Conservation (phyloP, 2,797 vertebrate species). For the Esox lucius region DNA sequence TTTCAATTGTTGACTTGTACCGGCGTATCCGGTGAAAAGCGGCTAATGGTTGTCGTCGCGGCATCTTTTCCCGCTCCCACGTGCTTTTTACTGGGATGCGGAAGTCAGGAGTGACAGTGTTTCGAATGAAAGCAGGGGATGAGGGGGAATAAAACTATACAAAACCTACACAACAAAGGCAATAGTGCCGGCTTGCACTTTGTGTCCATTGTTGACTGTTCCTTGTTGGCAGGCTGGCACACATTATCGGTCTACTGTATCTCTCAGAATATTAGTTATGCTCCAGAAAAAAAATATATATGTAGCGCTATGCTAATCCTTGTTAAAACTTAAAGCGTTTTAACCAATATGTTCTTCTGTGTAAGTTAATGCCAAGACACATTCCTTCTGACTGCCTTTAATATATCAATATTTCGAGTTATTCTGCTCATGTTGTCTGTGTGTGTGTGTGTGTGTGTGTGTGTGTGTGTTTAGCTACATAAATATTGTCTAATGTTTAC, state of each 20-base stretch:
- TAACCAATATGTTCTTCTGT: too few species aligned
- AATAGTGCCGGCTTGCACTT: background rate
- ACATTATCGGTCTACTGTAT: slow-evolving; percentile 20
- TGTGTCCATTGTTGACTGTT: background rate
- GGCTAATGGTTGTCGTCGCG: background rate
- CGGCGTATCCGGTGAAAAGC: background rate
- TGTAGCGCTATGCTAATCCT: slow-evolving; percentile 16
- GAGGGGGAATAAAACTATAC: background rate
- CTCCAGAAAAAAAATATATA: slow-evolving; percentile 48
- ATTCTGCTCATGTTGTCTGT: too few species aligned
- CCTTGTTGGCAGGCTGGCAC: background rate
- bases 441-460: too few species aligned
- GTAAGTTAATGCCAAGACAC: too few species aligned
- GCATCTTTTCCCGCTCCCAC: background rate
- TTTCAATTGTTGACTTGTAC: background rate
- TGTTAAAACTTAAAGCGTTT: too few species aligned
- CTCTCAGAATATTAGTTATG: slow-evolving; percentile 33
- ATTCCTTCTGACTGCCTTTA: too few species aligned
- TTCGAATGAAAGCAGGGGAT: background rate
- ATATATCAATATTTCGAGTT: too few species aligned
- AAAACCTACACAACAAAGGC: background rate
- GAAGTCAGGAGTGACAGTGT: background rate
- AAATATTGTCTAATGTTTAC: too few species aligned
- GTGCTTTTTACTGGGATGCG: background rate
- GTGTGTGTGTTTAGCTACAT: too few species aligned